phyloP scores from a whole-genome alignment of 2,888 invertebrate species.

The Dryococelus australis region DNA sequence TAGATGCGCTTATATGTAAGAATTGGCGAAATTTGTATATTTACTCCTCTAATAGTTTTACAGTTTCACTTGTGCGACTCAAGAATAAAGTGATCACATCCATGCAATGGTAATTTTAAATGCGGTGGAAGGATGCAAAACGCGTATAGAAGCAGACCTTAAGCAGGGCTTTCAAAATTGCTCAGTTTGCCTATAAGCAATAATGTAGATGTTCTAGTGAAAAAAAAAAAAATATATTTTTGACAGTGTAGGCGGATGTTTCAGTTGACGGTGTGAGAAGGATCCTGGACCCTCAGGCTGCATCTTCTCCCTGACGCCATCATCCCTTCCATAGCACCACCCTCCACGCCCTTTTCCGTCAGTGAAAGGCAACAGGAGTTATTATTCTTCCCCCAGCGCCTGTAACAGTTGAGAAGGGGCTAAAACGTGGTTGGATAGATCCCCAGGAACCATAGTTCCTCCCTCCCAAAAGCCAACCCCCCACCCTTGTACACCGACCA shows the following conservation, averaged over 20 bases:
- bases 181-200: too few species aligned
- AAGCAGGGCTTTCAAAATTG: too few species aligned
- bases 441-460: background rate
- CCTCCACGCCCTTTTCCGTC: background rate
- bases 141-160: too few species aligned
- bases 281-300: background rate
- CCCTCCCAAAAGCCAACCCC: background rate
- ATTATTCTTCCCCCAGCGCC: constrained; percentile 16
- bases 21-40: too few species aligned
- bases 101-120: too few species aligned
- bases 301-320: background rate
- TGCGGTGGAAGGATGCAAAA: too few species aligned
- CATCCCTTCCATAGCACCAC: background rate
- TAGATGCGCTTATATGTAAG: too few species aligned
- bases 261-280: background rate
- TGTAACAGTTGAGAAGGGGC: background rate
- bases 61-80: too few species aligned
- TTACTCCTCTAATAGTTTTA: too few species aligned
- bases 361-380: background rate
- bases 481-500: background rate
- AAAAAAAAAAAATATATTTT: background rate
- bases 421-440: background rate
- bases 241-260: background rate
- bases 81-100: too few species aligned
- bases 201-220: too few species aligned